Percentiles rank a stretch among this genome's conserved stretches.
Evolutionary conservation across 2,797 vertebrate genomes (phyloP).

Genomic region (Cyclopterus lumpus): DNA sequence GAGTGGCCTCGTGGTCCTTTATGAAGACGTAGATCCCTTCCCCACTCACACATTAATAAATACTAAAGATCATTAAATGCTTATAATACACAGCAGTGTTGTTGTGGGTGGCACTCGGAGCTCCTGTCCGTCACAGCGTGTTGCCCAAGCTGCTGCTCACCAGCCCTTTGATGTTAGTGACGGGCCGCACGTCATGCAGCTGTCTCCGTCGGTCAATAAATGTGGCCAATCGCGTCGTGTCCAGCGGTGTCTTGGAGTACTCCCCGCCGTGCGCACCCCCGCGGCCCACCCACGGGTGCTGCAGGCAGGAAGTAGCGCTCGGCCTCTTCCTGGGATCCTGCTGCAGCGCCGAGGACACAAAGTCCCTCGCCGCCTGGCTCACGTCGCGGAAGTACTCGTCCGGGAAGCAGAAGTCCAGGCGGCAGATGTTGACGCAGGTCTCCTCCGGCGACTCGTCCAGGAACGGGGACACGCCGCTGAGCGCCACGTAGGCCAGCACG

Average conservation of each 20-base stretch:
- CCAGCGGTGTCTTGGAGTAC: slow-evolving; percentile 93
- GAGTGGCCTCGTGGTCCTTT: neutral
- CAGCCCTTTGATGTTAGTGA: slow-evolving; percentile 93
- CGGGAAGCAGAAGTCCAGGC: slow-evolving; percentile 97
- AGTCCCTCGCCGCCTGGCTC: slow-evolving; percentile 93
- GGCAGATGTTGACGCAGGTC: slow-evolving; percentile 96
- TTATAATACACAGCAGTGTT: slow-evolving; percentile 2
- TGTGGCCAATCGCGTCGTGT: slow-evolving; percentile 90
- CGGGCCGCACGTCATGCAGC: slow-evolving; percentile 90
- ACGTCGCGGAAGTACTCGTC: slow-evolving; percentile 92
- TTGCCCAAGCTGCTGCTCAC: slow-evolving; percentile 88
- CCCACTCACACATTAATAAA: slow-evolving; percentile 33
- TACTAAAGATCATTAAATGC: slow-evolving; percentile 26
- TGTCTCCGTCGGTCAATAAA: slow-evolving; percentile 95
- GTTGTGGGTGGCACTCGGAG: neutral
- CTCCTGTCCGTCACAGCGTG: slow-evolving; percentile 72
- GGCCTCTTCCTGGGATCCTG: slow-evolving; percentile 93
- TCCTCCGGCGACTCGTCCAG: slow-evolving; percentile 97
- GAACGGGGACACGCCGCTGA: slow-evolving; percentile 97
- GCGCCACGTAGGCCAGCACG: slow-evolving; percentile 93
- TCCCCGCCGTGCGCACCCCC: slow-evolving; percentile 90
- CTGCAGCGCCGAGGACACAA: slow-evolving; percentile 90
- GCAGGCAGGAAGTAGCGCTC: slow-evolving; percentile 90
- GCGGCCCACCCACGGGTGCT: slow-evolving; percentile 95
- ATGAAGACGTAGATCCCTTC: neutral